A percentile compares a stretch with the other conserved stretches of the same genome.
phyloP scores from a whole-genome alignment of 2,797 vertebrate species.

The Anguilla pacifica region DNA sequence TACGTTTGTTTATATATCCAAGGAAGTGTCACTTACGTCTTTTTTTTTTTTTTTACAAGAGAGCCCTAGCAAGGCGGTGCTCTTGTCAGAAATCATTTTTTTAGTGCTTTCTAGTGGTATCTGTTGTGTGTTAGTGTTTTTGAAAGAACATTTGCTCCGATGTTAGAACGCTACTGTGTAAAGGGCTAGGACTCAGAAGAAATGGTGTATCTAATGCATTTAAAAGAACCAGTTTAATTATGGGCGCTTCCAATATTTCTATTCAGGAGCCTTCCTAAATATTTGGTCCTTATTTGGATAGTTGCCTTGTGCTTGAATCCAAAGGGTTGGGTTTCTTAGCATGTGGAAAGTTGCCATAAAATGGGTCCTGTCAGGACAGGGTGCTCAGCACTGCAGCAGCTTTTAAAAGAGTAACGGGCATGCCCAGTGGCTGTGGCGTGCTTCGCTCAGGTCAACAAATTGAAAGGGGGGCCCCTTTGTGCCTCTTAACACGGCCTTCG shows the following conservation, averaged over 20 bases:
- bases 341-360: constrained; percentile 19
- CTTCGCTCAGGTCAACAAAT: not conserved
- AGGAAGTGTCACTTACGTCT: not conserved
- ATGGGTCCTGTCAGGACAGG: constrained; percentile 16
- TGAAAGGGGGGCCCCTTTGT: not conserved
- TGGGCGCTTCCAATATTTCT: not conserved
- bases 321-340: not conserved
- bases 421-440: not conserved
- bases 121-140: not conserved
- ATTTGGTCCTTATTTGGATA: constrained; percentile 3
- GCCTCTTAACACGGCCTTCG: not conserved
- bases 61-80: not conserved
- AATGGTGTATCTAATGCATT: not conserved
- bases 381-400: not conserved
- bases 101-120: not conserved
- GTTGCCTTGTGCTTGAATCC: not conserved
- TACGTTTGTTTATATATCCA: not conserved
- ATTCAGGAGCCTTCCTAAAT: not conserved
- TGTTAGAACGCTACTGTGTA: not conserved
- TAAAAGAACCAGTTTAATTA: not conserved
- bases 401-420: not conserved
- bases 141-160: not conserved
- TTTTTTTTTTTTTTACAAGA: not conserved
- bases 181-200: not conserved
- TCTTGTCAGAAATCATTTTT: not conserved